Evolutionary conservation across 2,113 vertebrate species (phyloP), one percentile per base, ranked within the genome.

Genomic region (Tangachromis dhanisi): DNA sequence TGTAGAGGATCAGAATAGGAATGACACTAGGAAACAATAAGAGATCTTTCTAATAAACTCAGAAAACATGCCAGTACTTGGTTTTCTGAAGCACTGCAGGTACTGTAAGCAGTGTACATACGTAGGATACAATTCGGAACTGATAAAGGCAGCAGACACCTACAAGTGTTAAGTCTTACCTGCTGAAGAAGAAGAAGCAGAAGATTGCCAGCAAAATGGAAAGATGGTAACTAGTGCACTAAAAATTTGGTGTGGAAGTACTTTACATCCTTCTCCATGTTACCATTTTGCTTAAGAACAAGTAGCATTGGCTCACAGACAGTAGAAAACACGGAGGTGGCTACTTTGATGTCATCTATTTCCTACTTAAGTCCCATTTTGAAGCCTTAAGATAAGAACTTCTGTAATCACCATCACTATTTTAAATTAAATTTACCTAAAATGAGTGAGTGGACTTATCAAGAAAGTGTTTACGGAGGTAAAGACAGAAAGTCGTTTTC

Each of bases 231-330:
- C 61, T 2, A 38, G 33, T 66, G 33, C 61, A 66, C 1, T 71
- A 42, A 71, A 14, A 71, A 14, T 9, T 42, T 24, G 35, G 63
- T 24, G 35, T 40, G 19, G 61, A 38, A 66, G 19, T 38, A 66
- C 61, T 66, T 71, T 68, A 14, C 12, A 40, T 68, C n/a, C 35
- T 68, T 71, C 8, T 24, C 35, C 63, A 14, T 40, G 35, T 71
- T 71, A 71, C 66, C 38, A 16, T 71, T 71, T 24, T 42, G 35
- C 38, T 71, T 42, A 42, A 71, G 66, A 71, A 42, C 19, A 71
- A 42, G 8, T 71, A 42, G 12, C 66, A 71, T 40, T 71, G 12
- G n/a, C 8, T 71, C n/a, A 71, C 38, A 9, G n/a, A 9, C 3
- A 1, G n/a, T 71, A 24, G 7, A 71, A 42, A 71, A 71, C 61